A percentile compares a stretch with the other conserved stretches of the same genome.
phyloP scores from a whole-genome alignment of 2,797 vertebrate genomes.

The Geotrypetes seraphini region DNA sequence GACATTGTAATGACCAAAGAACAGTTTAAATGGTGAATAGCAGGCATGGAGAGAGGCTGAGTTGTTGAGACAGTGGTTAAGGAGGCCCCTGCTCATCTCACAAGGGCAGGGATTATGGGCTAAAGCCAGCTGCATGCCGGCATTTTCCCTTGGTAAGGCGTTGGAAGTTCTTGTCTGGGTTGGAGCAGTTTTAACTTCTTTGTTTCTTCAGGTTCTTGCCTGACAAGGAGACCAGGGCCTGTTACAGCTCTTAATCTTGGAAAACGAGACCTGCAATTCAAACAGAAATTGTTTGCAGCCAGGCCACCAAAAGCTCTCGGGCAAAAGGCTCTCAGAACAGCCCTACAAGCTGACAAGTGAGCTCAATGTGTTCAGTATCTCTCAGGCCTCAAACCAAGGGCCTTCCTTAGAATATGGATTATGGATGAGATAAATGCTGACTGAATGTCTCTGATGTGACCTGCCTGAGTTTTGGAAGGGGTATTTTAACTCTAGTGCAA shows the following conservation, averaged over 20 bases:
- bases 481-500: too few species aligned
- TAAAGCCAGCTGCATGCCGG: slow-evolving; percentile 36
- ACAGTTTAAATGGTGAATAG: slow-evolving; percentile 45
- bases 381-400: too few species aligned
- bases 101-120: slow-evolving; percentile 33
- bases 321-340: not conserved
- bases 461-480: too few species aligned
- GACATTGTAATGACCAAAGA: slow-evolving; percentile 53
- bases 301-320: not conserved
- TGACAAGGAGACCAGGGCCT: too few species aligned
- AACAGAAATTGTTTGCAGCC: not conserved
- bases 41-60: slow-evolving; percentile 6
- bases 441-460: too few species aligned
- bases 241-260: not conserved
- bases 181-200: slow-evolving; percentile 6
- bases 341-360: too few species aligned
- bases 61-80: slow-evolving; percentile 1
- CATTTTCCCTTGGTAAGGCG: too few species aligned
- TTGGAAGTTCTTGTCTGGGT: too few species aligned
- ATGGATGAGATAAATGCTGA: too few species aligned
- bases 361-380: not conserved
- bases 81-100: slow-evolving; percentile 9
- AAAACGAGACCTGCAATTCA: not conserved
- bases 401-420: too few species aligned
- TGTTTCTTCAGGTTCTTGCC: not conserved